These are phyloP conservation scores for Netelia melanura DNA, from an alignment of 2,888 invertebrate species.

Conservation along the genomic window DNA sequence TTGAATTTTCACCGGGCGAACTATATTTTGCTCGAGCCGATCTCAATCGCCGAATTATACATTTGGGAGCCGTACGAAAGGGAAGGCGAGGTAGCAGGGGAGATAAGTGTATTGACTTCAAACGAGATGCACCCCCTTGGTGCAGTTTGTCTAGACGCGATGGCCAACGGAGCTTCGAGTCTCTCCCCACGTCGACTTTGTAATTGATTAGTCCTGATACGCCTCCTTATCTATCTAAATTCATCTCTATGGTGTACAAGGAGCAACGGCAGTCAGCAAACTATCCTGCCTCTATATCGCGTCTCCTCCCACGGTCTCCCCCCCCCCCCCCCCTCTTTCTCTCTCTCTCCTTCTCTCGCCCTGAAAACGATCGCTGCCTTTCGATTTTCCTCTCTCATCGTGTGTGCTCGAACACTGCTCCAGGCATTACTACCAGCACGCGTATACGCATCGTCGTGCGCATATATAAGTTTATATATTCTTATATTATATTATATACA, in stretches of 20 bases:
- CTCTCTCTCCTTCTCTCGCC: conserved; percentile 29
- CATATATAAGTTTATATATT: conserved; percentile 36
- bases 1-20: conserved; percentile 45
- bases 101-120: conserved; percentile 61
- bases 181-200: conserved; percentile 78
- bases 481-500: conserved; percentile 24
- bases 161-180: conserved; percentile 46
- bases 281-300: conserved; percentile 46
- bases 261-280: conserved; percentile 52
- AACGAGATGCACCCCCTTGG: conserved; percentile 66
- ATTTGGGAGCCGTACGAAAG: conserved; percentile 41
- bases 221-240: conserved; percentile 83
- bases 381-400: conserved; percentile 36
- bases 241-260: conserved; percentile 74
- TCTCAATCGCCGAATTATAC: conserved; percentile 52
- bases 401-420: conserved; percentile 52
- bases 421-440: conserved; percentile 61
- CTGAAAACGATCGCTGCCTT: conserved; percentile 30
- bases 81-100: background rate
- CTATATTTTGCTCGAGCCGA: conserved; percentile 54
- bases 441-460: conserved; percentile 48
- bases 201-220: conserved; percentile 84
- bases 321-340: conserved; percentile 40
- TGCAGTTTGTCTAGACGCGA: conserved; percentile 63
- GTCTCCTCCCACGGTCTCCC: conserved; percentile 62